Conservation (phyloP, 2,888 invertebrate genomes). For the Chaetogeoica ovagalla region DNA sequence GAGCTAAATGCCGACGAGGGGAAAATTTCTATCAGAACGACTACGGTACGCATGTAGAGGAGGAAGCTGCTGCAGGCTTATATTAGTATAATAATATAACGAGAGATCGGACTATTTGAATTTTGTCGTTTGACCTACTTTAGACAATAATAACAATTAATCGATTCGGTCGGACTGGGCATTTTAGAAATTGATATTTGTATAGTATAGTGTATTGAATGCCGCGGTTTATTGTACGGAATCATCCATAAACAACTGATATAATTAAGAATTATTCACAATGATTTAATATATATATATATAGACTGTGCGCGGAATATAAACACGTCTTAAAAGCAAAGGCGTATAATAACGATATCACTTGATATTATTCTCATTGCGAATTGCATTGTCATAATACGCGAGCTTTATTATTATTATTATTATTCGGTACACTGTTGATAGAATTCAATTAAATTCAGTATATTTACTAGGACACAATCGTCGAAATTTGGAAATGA, state of each 20-base stretch:
- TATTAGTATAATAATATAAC: too few species aligned
- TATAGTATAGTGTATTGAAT: conserved; percentile 1
- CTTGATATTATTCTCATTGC: not conserved
- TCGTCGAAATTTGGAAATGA: not conserved
- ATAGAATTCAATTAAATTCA: conserved; percentile 13
- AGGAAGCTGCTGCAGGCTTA: too few species aligned
- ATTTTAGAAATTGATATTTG: conserved; percentile 32
- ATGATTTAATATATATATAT: not conserved
- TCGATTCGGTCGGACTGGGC: not conserved
- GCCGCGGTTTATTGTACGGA: not conserved
- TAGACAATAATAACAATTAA: conserved; percentile 18
- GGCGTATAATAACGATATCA: not conserved
- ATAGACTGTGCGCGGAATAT: not conserved
- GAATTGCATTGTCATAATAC: conserved; percentile 15
- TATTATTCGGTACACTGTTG: conserved; percentile 4
- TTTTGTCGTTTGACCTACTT: conserved; percentile 11
- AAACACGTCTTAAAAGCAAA: not conserved
- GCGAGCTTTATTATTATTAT: too few species aligned
- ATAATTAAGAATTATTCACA: conserved; percentile 31
- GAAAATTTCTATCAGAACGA: too few species aligned
- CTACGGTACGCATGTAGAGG: too few species aligned
- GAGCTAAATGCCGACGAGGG: too few species aligned
- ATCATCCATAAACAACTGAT: not conserved
- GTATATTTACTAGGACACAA: not conserved
- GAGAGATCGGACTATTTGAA: conserved; percentile 11